Percentiles rank a stretch among this genome's conserved stretches.
These are phyloP conservation scores for Drosophila buzzatii DNA, from an alignment of 2,888 invertebrate genomes.

Conservation along the genomic window DNA sequence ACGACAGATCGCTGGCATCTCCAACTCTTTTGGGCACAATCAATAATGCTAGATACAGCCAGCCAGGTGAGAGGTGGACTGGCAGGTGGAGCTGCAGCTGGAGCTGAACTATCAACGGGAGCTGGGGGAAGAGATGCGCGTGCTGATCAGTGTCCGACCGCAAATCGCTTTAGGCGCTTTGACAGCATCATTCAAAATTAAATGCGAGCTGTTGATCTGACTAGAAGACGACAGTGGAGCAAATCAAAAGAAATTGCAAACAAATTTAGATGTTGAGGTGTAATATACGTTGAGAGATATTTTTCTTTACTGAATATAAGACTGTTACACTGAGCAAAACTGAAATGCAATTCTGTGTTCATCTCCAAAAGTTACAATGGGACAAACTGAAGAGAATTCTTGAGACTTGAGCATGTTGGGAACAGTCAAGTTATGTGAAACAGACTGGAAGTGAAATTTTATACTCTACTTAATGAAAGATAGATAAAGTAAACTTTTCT, in stretches of 20 bases:
- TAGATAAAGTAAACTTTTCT: too few relatives aligned
- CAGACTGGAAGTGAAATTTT: too few relatives aligned
- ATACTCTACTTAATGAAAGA: too few relatives aligned
- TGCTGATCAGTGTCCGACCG: constrained; percentile 75
- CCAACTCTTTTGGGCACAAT: constrained; percentile 77
- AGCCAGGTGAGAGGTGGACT: constrained; percentile 19
- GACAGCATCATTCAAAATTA: constrained; percentile 79
- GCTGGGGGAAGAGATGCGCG: constrained; percentile 44
- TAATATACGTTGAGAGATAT: too few relatives aligned
- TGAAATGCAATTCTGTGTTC: too few relatives aligned
- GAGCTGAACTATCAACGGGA: constrained; percentile 44
- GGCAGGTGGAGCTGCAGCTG: background rate
- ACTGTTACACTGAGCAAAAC: too few relatives aligned
- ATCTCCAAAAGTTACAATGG: too few relatives aligned
- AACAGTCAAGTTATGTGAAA: too few relatives aligned
- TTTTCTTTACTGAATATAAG: too few relatives aligned
- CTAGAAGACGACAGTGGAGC: constrained; percentile 38
- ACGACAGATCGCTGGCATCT: constrained; percentile 25
- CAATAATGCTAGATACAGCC: constrained; percentile 79
- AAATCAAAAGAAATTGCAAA: background rate
- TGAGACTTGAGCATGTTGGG: too few relatives aligned
- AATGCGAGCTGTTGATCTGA: constrained; percentile 40
- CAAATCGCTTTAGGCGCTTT: constrained; percentile 77
- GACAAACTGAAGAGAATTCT: too few relatives aligned
- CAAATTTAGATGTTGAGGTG: background rate